A percentile compares a stretch with the other conserved stretches of the same genome.
phyloP scores from a whole-genome alignment of 2,797 vertebrate genomes.

The Smutsia temminckii region DNA sequence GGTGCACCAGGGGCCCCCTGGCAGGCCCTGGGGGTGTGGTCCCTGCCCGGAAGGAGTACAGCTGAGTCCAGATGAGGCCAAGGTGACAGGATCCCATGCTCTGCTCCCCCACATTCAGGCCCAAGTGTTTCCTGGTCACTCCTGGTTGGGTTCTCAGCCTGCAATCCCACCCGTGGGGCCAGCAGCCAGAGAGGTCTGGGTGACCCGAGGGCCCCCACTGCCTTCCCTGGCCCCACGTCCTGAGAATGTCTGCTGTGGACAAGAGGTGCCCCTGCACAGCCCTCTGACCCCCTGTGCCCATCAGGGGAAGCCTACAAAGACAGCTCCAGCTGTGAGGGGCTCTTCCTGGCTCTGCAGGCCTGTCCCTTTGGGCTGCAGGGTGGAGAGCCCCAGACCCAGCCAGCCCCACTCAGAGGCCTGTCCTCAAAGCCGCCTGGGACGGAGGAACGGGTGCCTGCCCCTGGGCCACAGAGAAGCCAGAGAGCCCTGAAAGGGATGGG shows the following conservation, averaged over 20 bases:
- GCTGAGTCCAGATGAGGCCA: neutral
- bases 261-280: too few species aligned
- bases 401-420: neutral
- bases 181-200: neutral
- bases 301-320: neutral
- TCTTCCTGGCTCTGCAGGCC: too few species aligned
- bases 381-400: too few species aligned
- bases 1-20: neutral
- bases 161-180: neutral
- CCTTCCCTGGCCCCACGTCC: neutral
- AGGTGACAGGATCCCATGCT: neutral
- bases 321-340: neutral
- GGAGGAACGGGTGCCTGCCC: neutral
- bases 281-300: neutral
- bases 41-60: neutral
- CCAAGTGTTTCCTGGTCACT: neutral
- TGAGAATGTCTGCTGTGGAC: neutral
- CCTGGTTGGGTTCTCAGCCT: neutral
- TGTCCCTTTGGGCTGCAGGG: neutral
- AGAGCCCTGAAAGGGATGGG: neutral
- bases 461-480: neutral
- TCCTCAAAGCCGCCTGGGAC: neutral
- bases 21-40: neutral
- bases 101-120: neutral
- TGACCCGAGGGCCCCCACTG: neutral